Evolutionary conservation across 2,113 vertebrate species (phyloP).

Genomic region (Ascaphus truei): DNA sequence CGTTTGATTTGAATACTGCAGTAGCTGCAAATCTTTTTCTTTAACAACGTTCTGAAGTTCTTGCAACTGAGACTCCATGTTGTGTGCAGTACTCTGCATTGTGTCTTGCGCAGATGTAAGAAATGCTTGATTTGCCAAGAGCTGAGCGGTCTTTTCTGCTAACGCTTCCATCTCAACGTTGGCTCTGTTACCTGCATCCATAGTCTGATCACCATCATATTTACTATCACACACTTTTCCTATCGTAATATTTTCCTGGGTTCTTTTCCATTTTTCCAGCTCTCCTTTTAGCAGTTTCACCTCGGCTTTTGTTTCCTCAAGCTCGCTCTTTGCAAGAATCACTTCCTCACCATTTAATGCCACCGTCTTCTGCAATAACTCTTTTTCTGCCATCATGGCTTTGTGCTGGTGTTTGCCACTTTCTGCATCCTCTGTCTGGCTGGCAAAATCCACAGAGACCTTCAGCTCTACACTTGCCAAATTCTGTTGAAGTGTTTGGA

Average conservation of each 20-base stretch:
- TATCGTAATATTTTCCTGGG: slow-evolving; percentile 49
- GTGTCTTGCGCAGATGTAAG: slow-evolving; percentile 63
- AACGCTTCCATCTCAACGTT: slow-evolving; percentile 41
- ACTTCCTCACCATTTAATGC: slow-evolving; percentile 41
- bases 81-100: slow-evolving; percentile 44
- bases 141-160: slow-evolving; percentile 53
- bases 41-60: slow-evolving; percentile 63
- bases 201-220: neutral
- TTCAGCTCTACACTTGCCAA: slow-evolving; percentile 75
- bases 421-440: slow-evolving; percentile 64
- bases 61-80: slow-evolving; percentile 53
- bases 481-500: slow-evolving; percentile 87
- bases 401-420: slow-evolving; percentile 56
- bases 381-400: slow-evolving; percentile 51
- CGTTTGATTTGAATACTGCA: slow-evolving; percentile 56
- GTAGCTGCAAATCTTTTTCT: slow-evolving; percentile 72
- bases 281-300: slow-evolving; percentile 63
- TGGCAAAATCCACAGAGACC: slow-evolving; percentile 40
- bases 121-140: slow-evolving; percentile 58
- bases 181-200: slow-evolving; percentile 16
- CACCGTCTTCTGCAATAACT: slow-evolving; percentile 38
- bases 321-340: slow-evolving; percentile 51
- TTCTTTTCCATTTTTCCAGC: slow-evolving; percentile 59
- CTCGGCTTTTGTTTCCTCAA: slow-evolving; percentile 69
- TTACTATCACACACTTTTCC: slow-evolving; percentile 43